phyloP scores from a whole-genome alignment of 1,140 invertebrate genomes.

The Streblospio benedicti region DNA sequence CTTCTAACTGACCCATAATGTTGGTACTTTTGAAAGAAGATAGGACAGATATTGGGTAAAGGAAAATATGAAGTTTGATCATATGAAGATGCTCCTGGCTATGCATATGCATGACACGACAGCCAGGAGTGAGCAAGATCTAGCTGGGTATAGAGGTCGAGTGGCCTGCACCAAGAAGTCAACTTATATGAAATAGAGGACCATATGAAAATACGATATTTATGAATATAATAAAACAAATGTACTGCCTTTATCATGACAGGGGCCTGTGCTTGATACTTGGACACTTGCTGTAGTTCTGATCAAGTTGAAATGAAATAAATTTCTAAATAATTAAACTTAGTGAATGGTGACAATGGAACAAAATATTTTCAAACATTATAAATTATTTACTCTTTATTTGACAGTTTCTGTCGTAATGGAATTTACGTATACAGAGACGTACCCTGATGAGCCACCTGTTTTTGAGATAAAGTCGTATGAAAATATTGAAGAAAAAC shows the following conservation, averaged over 20 bases:
- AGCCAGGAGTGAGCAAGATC: no score
- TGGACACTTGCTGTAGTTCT: background rate
- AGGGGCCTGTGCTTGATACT: background rate
- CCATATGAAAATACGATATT: no score
- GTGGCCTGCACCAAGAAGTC: no score
- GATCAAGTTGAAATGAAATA: background rate
- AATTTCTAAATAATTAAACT: background rate
- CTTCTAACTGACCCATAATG: no score
- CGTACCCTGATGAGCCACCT: slow-evolving; percentile 80
- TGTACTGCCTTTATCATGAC: background rate
- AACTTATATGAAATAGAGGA: no score
- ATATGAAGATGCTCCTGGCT: no score
- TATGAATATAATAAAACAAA: background rate
- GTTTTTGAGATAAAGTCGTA: slow-evolving; percentile 67
- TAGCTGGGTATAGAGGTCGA: no score
- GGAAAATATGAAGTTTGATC: no score
- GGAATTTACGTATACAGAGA: slow-evolving; percentile 72
- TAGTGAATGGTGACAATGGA: background rate
- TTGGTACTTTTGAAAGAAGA: no score
- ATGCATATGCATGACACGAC: no score
- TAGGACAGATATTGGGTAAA: no score
- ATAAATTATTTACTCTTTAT: background rate
- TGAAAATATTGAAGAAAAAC: slow-evolving; percentile 68
- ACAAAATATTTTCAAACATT: background rate
- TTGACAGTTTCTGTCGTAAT: slow-evolving; percentile 54